Evolutionary conservation across 2,888 invertebrate genomes (phyloP).

Genomic region (Drosophila anceps): DNA sequence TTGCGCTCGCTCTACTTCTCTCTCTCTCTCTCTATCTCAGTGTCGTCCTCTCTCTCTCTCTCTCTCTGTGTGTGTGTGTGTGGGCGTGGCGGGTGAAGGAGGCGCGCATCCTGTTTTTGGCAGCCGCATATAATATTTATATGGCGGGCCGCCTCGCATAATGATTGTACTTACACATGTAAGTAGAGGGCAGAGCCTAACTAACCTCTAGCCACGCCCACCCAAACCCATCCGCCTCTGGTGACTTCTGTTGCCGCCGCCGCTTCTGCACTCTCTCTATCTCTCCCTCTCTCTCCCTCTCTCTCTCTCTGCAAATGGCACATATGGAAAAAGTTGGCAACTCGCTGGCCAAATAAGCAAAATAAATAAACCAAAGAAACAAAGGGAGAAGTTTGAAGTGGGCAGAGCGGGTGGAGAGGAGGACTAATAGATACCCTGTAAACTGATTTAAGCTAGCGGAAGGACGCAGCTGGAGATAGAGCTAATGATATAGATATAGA

Average conservation of each 20-base stretch:
- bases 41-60: no score
- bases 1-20: constrained; percentile 28
- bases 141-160: constrained; percentile 57
- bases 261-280: not conserved
- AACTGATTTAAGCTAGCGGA: no score
- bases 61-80: not conserved
- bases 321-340: constrained; percentile 64
- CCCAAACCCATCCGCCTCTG: constrained; percentile 1
- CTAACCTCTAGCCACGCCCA: constrained; percentile 49
- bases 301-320: not conserved
- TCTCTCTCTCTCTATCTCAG: not conserved
- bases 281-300: not conserved
- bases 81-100: not conserved
- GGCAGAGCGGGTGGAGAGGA: fast-evolving
- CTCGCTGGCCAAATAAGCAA: constrained; percentile 54
- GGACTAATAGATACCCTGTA: not conserved
- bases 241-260: not conserved
- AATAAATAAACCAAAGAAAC: constrained; percentile 43
- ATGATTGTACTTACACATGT: constrained; percentile 78
- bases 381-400: constrained; percentile 5
- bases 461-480: constrained; percentile 1
- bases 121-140: constrained; percentile 60
- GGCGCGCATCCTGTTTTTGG: constrained; percentile 32
- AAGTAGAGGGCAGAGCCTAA: constrained; percentile 54
- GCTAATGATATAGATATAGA: not conserved